These are phyloP conservation scores for Ranitomeya imitator DNA, from an alignment of 2,113 vertebrate genomes.

Conservation along the genomic window DNA sequence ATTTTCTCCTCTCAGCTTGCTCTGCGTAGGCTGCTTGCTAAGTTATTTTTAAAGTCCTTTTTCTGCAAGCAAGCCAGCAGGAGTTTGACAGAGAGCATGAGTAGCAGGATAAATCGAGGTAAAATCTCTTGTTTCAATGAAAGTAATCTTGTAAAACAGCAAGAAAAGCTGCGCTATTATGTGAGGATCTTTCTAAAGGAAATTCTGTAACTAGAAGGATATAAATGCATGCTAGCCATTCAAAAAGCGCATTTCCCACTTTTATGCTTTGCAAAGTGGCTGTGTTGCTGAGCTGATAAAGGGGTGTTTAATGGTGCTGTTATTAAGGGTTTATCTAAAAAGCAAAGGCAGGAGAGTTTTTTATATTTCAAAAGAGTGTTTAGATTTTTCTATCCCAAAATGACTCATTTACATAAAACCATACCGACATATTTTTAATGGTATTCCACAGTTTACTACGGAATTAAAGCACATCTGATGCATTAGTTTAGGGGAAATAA, in stretches of 20 bases:
- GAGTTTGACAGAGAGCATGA: constrained; percentile 60
- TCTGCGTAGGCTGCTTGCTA: constrained; percentile 56
- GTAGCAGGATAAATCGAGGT: constrained; percentile 62
- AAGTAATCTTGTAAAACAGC: constrained; percentile 60
- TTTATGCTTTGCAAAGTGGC: constrained; percentile 4
- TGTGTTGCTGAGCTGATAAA: constrained; percentile 34
- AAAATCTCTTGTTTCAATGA: constrained; percentile 62
- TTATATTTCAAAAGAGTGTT: constrained; percentile 1
- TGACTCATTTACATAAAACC: not conserved
- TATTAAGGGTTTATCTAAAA: constrained; percentile 28
- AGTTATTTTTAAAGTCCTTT: constrained; percentile 69
- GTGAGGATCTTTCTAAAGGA: constrained; percentile 42
- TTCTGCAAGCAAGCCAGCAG: constrained; percentile 63
- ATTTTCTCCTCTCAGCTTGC: constrained; percentile 51
- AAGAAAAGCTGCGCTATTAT: constrained; percentile 41
- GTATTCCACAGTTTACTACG: not conserved
- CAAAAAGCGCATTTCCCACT: constrained; percentile 35
- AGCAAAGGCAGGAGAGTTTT: not conserved
- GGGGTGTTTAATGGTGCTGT: constrained; percentile 7
- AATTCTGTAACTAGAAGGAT: constrained; percentile 30
- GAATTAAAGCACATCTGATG: not conserved
- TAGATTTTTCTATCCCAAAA: not conserved
- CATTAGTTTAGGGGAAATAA: not conserved
- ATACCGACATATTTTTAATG: not conserved
- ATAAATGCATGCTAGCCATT: constrained; percentile 12